A percentile compares a stretch with the other conserved stretches of the same genome.
These are phyloP conservation scores for Pteria penguin DNA, from an alignment of 2,888 invertebrate species.

Conservation along the genomic window DNA sequence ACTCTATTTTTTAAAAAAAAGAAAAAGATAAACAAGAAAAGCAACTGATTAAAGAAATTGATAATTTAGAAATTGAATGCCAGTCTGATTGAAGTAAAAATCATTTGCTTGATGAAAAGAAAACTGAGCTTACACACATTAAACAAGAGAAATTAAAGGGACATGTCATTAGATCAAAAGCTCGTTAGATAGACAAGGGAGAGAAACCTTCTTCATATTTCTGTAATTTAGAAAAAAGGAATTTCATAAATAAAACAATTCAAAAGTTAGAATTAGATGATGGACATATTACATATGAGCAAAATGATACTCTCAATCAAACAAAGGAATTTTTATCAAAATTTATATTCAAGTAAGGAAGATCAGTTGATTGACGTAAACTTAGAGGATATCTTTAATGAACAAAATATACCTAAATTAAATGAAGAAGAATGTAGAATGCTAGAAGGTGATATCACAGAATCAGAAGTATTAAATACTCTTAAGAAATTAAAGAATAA, in stretches of 20 bases:
- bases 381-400: not conserved
- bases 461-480: not conserved
- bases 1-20: not conserved
- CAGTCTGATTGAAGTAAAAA: not conserved
- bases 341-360: not conserved
- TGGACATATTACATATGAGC: not conserved
- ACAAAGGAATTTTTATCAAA: conserved; percentile 6
- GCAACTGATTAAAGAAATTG: not conserved
- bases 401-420: too few relatives aligned
- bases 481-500: conserved; percentile 25
- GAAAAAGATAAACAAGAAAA: not conserved
- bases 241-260: not conserved
- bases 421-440: not conserved
- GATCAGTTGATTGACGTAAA: not conserved
- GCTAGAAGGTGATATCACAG: not conserved
- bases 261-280: not conserved
- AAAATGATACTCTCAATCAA: not conserved
- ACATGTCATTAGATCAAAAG: conserved; percentile 2
- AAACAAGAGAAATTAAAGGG: conserved; percentile 10
- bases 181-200: not conserved
- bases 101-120: not conserved
- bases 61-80: not conserved
- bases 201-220: conserved; percentile 6
- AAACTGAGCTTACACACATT: not conserved
- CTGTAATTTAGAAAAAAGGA: not conserved